Evolutionary conservation across 2,888 invertebrate genomes (phyloP), one percentile per base, ranked within the genome.

Genomic region (Drosophila mimetica): DNA sequence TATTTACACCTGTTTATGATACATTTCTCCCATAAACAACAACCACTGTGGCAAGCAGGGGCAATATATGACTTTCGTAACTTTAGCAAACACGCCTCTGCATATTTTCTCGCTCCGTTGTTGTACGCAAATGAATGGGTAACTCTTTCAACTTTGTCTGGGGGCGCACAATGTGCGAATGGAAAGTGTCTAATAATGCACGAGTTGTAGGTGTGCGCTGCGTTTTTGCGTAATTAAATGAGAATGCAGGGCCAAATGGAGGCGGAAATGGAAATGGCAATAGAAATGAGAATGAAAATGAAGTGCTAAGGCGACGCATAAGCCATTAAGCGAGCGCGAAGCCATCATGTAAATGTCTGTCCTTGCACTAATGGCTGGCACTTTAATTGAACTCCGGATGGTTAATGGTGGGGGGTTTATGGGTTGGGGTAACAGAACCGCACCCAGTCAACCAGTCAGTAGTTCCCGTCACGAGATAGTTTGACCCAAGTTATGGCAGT

Each of bases 201-300:
- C 64, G 74, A 79, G 52, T 67, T 73, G 74, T 69, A 59, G 71
- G 61, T 61, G 54, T 71, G 70, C 50, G 8, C 39, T 41, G 50
- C 32, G 66, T 70, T 76, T 86, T 80, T 77, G 73, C 59, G 81
- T 77, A 83, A 83, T 86, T 83, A 83, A 83, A 85, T 85, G 82
- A 81, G 71, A 74, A 70, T 71, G 71, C 51, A 30, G 58, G 46
- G 46, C 30, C 59, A 58, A 61, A 39, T 58, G 61, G 42, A 37
- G 59, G 44, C 48, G 20, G 48, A 58, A 74, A 54, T 57, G 61
- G 50, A 69, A 48, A 9, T 57, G 53, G 14, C n/a, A 52, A 41
- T 42, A 18, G 30, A 48, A 75, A 66, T 74, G 67, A 58, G 74
- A 71, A 79, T 82, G 65, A 73, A 73, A 75, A 74, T 71, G 72